Percentiles rank a stretch among this genome's conserved stretches.
These are phyloP conservation scores for Perca flavescens DNA, from an alignment of 2,113 vertebrate species.

Conservation along the genomic window DNA sequence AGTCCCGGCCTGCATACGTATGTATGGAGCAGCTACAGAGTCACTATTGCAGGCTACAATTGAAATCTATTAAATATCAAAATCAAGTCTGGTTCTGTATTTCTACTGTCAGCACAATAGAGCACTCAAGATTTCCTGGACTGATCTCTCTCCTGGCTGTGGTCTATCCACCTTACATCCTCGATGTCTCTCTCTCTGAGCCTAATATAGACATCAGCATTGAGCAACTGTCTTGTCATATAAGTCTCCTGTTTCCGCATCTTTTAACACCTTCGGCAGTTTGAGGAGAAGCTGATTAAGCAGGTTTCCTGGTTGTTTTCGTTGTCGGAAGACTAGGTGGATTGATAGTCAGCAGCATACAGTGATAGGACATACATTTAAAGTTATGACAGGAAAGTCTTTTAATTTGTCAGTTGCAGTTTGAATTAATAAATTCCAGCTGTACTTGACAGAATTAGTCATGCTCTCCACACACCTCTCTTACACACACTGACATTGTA, in stretches of 20 bases:
- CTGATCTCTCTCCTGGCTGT: neutral
- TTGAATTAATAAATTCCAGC: neutral
- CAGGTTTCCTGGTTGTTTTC: neutral
- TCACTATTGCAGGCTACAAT: neutral
- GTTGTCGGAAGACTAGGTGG: neutral
- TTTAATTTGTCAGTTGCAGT: neutral
- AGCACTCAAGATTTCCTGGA: neutral
- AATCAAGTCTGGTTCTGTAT: neutral
- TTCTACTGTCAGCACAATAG: neutral
- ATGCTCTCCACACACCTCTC: neutral
- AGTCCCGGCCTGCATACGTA: neutral
- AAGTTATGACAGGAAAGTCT: neutral
- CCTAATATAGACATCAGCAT: conserved; percentile 41
- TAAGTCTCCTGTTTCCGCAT: conserved; percentile 21
- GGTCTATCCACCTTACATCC: neutral
- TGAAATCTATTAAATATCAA: neutral
- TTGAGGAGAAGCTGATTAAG: neutral
- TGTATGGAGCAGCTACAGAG: neutral
- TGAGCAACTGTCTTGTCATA: neutral
- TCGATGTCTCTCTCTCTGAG: neutral
- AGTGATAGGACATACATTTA: accelerated
- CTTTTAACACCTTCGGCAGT: neutral
- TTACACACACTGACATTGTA: conserved; percentile 6
- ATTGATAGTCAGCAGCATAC: neutral
- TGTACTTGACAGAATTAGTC: neutral